Evolutionary conservation across 2,797 vertebrate species (phyloP), one percentile per base, ranked within the genome.

Genomic region (Euthynnus affinis): DNA sequence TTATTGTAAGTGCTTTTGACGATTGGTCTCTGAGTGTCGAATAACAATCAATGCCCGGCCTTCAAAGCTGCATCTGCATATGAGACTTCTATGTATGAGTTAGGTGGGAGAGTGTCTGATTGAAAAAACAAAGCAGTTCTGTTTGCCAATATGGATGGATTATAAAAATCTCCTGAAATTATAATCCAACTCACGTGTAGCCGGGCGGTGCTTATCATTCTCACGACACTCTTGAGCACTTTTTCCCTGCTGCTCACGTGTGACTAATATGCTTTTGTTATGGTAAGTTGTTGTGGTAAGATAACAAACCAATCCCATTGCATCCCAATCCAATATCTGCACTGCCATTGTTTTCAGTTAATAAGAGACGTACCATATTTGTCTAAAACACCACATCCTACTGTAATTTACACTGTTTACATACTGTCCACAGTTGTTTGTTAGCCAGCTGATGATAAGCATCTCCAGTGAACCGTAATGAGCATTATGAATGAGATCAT

Each of bases 401-500:
- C 59, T 67, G 57, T 68, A 18, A 70, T 66, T 48, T 42, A 59
- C 42, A 52, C 1, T 82, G 85, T 91, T 88, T 85, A 84, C 82
- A 44, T 59, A 12, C 64, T 64, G 71, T 82, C 58, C 53, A 22
- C 74, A 58, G 61, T 23, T 87, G 81, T 87, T 79, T 88, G 79
- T 85, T 59, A 12, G 83, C 49, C 75, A 60, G 48, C 75, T 34
- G 61, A 49, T 0, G 72, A 88, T 89, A 89, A 89, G 84, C 83
- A 86, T 91, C 84, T 89, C 74, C 82, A 87, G 82, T 78, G 83
- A 80, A 80, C 72, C 57, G 9, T 85, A 87, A 91, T 86, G 82
- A 89, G 85, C 79, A 84, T 87, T 88, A 90, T 83, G 81, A 87
- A 89, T 92, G 90, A 93, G 82, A 87, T 93, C 93, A 93, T 91